Evolutionary conservation across 2,888 invertebrate species (phyloP).

Genomic region (Candidula unifasciata): DNA sequence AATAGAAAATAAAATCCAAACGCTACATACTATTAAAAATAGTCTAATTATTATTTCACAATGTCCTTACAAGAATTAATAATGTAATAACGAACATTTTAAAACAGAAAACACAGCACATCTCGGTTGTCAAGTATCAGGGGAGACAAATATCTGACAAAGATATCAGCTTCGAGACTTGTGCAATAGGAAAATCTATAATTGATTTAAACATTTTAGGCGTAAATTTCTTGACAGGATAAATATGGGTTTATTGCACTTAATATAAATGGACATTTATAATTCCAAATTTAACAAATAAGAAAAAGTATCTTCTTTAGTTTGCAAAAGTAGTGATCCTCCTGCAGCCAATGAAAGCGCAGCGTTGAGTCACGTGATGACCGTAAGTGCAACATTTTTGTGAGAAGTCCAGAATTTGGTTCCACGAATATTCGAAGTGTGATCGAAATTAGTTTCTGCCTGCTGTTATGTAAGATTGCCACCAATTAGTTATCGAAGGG

Average conservation of each 20-base stretch:
- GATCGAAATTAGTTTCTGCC: no score
- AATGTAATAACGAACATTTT: neutral
- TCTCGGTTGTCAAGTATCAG: slow-evolving; percentile 32
- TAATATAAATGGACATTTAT: neutral
- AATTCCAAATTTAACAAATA: slow-evolving; percentile 15
- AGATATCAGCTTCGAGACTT: slow-evolving; percentile 3
- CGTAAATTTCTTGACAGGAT: neutral
- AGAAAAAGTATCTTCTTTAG: neutral
- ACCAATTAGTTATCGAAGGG: no score
- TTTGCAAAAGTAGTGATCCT: neutral
- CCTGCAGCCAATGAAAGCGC: slow-evolving; percentile 57
- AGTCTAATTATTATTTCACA: neutral
- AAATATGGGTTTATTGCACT: neutral
- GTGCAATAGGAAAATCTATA: neutral
- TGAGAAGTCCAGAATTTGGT: neutral
- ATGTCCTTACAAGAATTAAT: neutral
- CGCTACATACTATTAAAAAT: neutral
- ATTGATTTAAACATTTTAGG: neutral
- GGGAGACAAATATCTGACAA: slow-evolving; percentile 2
- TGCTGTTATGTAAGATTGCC: no score
- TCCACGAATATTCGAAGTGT: neutral
- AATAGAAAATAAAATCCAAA: neutral
- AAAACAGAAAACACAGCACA: neutral
- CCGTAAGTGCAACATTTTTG: slow-evolving; percentile 42
- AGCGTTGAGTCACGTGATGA: slow-evolving; percentile 58